Percentiles rank a stretch among this genome's conserved stretches.
Conservation (phyloP, 2,113 vertebrate species). For the Tangachromis dhanisi region DNA sequence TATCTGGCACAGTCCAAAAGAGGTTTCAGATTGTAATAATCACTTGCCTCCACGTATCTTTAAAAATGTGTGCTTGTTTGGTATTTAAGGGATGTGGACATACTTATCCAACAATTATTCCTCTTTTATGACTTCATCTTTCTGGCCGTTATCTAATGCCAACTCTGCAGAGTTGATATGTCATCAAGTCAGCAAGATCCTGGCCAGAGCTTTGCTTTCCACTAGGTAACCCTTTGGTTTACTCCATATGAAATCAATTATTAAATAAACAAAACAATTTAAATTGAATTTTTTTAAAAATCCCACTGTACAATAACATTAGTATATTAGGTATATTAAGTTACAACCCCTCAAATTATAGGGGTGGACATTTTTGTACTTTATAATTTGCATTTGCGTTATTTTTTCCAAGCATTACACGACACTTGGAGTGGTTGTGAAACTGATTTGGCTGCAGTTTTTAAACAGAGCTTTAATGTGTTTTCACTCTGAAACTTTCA, state of each 20-base stretch:
- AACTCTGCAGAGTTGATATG: neutral
- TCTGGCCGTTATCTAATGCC: neutral
- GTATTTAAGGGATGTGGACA: neutral
- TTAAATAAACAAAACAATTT: neutral
- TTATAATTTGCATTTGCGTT: neutral
- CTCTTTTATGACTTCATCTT: neutral
- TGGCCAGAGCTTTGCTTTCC: constrained; percentile 3
- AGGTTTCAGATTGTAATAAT: neutral
- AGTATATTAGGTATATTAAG: neutral
- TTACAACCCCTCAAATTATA: neutral
- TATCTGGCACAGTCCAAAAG: neutral
- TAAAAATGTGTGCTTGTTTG: neutral
- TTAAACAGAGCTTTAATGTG: neutral
- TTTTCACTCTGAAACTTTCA: neutral
- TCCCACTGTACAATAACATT: neutral
- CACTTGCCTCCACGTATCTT: neutral
- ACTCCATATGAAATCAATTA: neutral
- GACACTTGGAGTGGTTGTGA: neutral
- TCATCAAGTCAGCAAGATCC: constrained; percentile 13
- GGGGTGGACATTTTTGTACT: neutral
- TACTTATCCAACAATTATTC: neutral
- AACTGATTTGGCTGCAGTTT: neutral
- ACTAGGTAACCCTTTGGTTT: neutral
- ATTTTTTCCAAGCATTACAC: neutral
- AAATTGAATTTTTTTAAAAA: rapidly evolving